Conservation (phyloP, 2,113 vertebrate genomes). For the Scopus umbretta region DNA sequence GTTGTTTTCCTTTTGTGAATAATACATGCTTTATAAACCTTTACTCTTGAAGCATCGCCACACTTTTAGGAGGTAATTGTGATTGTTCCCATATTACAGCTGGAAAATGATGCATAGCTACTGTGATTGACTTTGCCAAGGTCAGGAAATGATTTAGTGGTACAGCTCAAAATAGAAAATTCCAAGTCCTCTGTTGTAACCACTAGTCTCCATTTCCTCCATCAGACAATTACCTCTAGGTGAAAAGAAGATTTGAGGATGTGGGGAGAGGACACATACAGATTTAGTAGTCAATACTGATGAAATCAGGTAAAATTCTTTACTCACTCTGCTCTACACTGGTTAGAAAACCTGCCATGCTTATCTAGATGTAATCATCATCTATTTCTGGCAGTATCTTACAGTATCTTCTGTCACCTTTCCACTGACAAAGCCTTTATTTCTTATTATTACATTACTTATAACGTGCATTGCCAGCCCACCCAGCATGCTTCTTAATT, state of each 20-base stretch:
- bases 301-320: conserved; percentile 1
- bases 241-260: not conserved
- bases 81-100: not conserved
- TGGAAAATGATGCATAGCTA: conserved; percentile 35
- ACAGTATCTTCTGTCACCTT: conserved; percentile 1
- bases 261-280: not conserved
- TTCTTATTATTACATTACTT: conserved; percentile 9
- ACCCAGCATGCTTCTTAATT: conserved; percentile 13
- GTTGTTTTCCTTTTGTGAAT: not conserved
- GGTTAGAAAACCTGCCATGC: not conserved
- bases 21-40: not conserved
- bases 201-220: not conserved
- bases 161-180: conserved; percentile 1
- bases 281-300: not conserved
- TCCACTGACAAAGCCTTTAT: not conserved
- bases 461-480: not conserved
- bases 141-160: conserved; percentile 25
- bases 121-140: conserved; percentile 36
- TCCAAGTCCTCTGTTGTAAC: not conserved
- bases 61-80: not conserved
- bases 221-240: not conserved
- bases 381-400: not conserved
- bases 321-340: not conserved
- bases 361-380: not conserved
- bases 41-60: not conserved